Conservation (phyloP, 2,797 vertebrate species). For the Ibycter americanus region DNA sequence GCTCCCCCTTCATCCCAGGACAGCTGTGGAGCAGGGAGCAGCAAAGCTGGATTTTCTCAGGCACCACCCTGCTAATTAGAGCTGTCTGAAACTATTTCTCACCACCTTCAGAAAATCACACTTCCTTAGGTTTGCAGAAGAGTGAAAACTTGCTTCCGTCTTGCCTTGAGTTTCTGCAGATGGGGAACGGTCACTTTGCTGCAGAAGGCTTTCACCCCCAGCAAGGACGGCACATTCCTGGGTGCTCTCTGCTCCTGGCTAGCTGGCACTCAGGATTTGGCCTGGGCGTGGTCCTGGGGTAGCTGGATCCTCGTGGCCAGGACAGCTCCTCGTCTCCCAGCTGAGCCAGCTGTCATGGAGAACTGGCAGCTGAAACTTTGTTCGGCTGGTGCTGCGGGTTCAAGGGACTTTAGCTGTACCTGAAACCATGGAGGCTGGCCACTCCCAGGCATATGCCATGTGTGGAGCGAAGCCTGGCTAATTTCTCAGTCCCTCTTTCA, state of each 20-base stretch:
- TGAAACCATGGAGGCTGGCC: fast-evolving
- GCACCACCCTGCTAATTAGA: neutral
- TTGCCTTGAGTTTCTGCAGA: conserved; percentile 10
- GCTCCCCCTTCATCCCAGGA: neutral
- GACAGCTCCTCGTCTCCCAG: neutral
- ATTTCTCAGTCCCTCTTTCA: neutral
- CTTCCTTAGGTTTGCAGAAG: neutral
- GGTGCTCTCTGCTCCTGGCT: neutral
- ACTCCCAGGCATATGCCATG: neutral
- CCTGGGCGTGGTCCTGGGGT: neutral
- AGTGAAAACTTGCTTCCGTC: conserved; percentile 10
- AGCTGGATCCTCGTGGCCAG: neutral
- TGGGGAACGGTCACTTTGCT: neutral
- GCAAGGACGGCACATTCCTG: fast-evolving
- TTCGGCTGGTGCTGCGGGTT: fast-evolving
- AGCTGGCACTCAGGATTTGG: neutral
- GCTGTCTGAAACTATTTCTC: conserved; percentile 51
- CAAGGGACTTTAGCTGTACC: neutral
- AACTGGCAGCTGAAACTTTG: neutral
- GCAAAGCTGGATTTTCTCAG: conserved; percentile 7
- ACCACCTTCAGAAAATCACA: conserved; percentile 66
- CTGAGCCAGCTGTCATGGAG: neutral
- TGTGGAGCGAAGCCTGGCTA: neutral
- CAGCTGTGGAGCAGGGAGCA: conserved; percentile 19
- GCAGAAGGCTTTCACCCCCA: neutral